These are phyloP conservation scores for Stichopus horrens DNA, from an alignment of 53 echinoderm and acorn worm genomes.

Conservation along the genomic window DNA sequence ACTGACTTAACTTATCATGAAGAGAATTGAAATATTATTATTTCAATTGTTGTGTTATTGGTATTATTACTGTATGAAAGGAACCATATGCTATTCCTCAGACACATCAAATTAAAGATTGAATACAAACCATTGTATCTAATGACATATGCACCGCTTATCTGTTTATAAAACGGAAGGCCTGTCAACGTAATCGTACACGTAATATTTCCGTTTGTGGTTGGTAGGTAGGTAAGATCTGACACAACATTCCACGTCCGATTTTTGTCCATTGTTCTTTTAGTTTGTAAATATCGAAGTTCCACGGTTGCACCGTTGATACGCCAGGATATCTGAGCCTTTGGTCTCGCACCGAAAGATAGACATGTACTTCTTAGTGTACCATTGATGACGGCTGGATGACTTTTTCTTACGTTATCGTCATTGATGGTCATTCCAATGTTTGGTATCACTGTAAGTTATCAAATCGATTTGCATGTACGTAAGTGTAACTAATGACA, in stretches of 20 bases:
- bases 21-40: too few species aligned
- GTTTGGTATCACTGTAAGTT: background rate
- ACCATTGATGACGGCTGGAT: background rate
- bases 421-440: background rate
- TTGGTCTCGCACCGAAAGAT: background rate
- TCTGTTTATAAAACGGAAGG: background rate
- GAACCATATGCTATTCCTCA: too few species aligned
- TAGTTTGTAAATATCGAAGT: background rate
- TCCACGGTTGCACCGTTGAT: background rate
- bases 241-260: background rate
- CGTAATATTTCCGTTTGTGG: background rate
- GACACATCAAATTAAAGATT: too few species aligned
- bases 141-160: background rate
- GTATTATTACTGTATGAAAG: too few species aligned
- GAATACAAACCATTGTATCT: background rate
- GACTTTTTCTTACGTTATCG: background rate
- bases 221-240: background rate
- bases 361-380: background rate
- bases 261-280: background rate
- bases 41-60: too few species aligned
- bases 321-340: background rate
- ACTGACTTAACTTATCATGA: too few species aligned
- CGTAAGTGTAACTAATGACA: background rate
- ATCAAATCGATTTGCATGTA: background rate
- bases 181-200: background rate